Percentiles rank a stretch among this genome's conserved stretches.
Evolutionary conservation across 2,888 invertebrate genomes (phyloP).

Genomic region (Willowsia nigromaculata): DNA sequence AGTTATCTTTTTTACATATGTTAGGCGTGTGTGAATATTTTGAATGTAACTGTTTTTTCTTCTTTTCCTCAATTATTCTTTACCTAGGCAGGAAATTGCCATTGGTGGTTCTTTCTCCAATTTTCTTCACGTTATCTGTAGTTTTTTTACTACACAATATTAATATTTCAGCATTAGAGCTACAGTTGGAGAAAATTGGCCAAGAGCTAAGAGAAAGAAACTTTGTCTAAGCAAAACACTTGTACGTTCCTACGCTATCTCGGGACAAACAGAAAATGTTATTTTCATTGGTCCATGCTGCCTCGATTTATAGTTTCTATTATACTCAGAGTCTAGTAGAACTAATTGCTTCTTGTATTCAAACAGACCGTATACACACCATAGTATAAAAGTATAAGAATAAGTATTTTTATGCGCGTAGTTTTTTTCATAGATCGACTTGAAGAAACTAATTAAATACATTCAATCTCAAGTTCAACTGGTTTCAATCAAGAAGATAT

Average conservation of each 20-base stretch:
- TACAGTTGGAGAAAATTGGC: background rate
- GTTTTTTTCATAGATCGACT: background rate
- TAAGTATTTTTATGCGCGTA: background rate
- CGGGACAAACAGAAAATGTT: background rate
- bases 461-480: conserved; percentile 54
- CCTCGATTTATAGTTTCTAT: background rate
- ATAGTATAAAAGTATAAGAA: too few species aligned
- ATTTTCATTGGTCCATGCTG: background rate
- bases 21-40: background rate
- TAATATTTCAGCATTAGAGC: conserved; percentile 1
- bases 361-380: background rate
- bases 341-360: background rate
- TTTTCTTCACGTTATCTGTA: background rate
- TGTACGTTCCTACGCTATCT: background rate
- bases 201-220: background rate
- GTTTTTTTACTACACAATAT: background rate
- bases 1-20: background rate
- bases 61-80: conserved; percentile 1
- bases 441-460: conserved; percentile 59
- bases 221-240: background rate
- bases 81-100: conserved; percentile 20
- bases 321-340: background rate
- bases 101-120: conserved; percentile 19
- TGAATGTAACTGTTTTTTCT: background rate
- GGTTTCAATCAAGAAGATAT: conserved; percentile 51